Evolutionary conservation across 2,888 invertebrate genomes (phyloP).

Genomic region (Rhamnusium bicolor): DNA sequence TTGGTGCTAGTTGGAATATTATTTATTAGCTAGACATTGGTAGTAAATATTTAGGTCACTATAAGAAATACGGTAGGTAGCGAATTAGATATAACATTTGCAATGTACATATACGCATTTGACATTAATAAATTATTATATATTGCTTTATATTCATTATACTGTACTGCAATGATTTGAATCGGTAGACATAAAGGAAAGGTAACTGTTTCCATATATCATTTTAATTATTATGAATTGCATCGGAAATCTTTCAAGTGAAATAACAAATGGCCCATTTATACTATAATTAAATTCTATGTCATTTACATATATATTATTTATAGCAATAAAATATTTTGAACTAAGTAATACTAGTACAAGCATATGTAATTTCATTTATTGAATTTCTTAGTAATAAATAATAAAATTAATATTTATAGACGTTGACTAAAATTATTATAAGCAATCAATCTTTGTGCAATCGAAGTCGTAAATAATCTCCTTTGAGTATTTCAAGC

Average conservation of each 20-base stretch:
- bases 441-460: constrained; percentile 24
- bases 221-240: constrained; percentile 10
- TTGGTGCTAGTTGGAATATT: too few species aligned
- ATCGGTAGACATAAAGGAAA: constrained; percentile 3
- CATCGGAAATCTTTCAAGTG: constrained; percentile 18
- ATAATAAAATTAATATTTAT: constrained; percentile 20
- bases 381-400: constrained; percentile 9
- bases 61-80: neutral
- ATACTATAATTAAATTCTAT: constrained; percentile 6
- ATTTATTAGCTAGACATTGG: too few species aligned
- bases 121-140: constrained; percentile 5
- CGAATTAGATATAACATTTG: neutral
- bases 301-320: neutral
- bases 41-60: neutral
- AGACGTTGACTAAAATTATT: constrained; percentile 6
- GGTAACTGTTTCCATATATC: constrained; percentile 11
- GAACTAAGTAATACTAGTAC: constrained; percentile 2
- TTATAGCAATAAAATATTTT: neutral
- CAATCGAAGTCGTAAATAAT: constrained; percentile 27
- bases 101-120: neutral
- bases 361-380: constrained; percentile 3
- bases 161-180: neutral
- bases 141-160: neutral
- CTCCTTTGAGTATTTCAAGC: constrained; percentile 28
- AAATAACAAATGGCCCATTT: constrained; percentile 10